These are phyloP conservation scores for Coptodon rendalli DNA, from an alignment of 2,113 vertebrate genomes.

Conservation along the genomic window DNA sequence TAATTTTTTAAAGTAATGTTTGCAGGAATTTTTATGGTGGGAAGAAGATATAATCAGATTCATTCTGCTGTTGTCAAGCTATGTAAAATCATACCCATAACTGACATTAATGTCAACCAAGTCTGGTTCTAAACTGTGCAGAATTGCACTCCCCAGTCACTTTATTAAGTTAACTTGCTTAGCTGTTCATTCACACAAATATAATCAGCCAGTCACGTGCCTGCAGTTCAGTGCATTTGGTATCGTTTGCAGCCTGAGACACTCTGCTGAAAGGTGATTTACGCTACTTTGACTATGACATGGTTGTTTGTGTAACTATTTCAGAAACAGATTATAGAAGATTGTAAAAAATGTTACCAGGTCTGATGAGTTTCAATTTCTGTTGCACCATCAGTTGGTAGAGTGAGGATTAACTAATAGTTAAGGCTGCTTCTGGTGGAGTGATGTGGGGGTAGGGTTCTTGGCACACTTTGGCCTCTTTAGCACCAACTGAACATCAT, in stretches of 20 bases:
- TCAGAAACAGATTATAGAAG: not conserved
- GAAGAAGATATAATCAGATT: not conserved
- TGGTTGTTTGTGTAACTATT: not conserved
- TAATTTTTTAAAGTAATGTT: not conserved
- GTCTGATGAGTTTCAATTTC: accelerated
- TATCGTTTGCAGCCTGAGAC: not conserved
- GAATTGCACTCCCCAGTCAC: not conserved
- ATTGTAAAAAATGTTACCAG: not conserved
- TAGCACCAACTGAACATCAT: not conserved
- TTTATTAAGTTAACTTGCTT: not conserved
- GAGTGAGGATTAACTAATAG: not conserved
- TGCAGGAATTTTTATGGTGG: not conserved
- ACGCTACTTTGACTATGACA: not conserved
- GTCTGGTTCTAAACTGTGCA: not conserved
- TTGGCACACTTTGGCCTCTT: not conserved
- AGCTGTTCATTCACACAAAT: not conserved
- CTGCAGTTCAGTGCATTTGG: not conserved
- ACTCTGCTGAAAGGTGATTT: not conserved
- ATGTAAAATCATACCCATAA: not conserved
- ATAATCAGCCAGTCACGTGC: not conserved
- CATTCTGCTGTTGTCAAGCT: accelerated
- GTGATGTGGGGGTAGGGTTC: not conserved
- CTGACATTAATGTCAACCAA: not conserved
- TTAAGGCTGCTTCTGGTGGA: not conserved
- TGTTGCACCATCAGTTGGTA: not conserved